A percentile compares a stretch with the other conserved stretches of the same genome.
These are phyloP conservation scores for Erebia epiphron DNA, from an alignment of 2,888 invertebrate species.

Conservation along the genomic window DNA sequence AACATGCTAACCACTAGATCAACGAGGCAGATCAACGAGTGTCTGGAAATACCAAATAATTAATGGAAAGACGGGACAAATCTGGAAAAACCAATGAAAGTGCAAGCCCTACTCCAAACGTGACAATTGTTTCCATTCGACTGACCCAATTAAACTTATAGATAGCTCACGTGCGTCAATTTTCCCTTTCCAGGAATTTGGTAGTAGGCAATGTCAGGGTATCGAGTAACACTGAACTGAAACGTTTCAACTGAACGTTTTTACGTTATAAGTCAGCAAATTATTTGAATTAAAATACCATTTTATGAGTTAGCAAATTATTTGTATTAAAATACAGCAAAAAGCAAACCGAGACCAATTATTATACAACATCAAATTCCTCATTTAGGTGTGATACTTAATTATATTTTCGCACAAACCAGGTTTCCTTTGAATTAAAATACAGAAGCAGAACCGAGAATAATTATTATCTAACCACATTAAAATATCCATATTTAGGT, in stretches of 20 bases:
- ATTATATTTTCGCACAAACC: too few relatives aligned
- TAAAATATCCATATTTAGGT: not conserved
- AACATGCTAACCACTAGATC: too few relatives aligned
- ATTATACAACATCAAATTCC: too few relatives aligned
- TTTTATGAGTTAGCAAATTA: too few relatives aligned
- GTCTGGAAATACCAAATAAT: not conserved
- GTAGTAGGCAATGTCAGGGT: not conserved
- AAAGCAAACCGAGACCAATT: too few relatives aligned
- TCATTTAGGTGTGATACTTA: too few relatives aligned
- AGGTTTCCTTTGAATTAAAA: not conserved
- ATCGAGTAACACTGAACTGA: not conserved
- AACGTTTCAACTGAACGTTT: too few relatives aligned
- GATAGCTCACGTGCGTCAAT: constrained; percentile 26
- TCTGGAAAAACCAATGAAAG: not conserved
- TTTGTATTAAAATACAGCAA: too few relatives aligned
- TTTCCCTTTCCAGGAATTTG: constrained; percentile 18
- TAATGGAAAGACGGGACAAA: not conserved
- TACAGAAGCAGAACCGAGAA: not conserved
- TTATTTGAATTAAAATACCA: too few relatives aligned
- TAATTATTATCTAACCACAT: not conserved
- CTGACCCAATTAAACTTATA: constrained; percentile 17
- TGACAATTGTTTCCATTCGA: constrained; percentile 9
- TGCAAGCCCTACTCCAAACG: constrained; percentile 18
- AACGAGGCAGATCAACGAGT: too few relatives aligned
- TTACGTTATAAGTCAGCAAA: too few relatives aligned